Conservation (phyloP, 1,140 invertebrate genomes). For the Hypsibius dujardini region DNA sequence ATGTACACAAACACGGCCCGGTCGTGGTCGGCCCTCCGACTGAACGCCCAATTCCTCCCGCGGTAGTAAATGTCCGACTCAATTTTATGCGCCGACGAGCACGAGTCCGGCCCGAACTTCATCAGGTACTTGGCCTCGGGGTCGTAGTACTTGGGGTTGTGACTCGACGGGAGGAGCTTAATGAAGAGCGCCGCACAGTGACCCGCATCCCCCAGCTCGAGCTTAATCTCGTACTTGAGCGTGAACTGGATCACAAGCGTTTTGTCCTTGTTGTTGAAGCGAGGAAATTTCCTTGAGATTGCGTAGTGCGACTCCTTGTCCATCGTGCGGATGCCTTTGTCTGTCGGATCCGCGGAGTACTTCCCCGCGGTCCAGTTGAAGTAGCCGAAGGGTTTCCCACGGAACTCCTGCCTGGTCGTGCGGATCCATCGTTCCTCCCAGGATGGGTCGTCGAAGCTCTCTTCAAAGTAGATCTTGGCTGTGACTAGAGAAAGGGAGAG, state of each 20-base stretch:
- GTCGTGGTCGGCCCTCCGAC: too few relatives aligned
- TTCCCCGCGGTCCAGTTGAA: not conserved
- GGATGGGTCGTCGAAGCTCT: not conserved
- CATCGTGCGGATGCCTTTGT: not conserved
- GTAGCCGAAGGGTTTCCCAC: not conserved
- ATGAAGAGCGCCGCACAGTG: conserved; percentile 37
- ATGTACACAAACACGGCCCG: not conserved
- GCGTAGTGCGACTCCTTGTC: conserved; percentile 27
- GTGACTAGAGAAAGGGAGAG: too few relatives aligned
- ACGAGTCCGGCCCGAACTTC: conserved; percentile 33
- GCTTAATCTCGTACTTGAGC: conserved; percentile 36
- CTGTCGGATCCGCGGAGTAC: not conserved
- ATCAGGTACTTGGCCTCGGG: conserved; percentile 35
- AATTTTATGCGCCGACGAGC: not conserved
- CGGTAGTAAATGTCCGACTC: not conserved
- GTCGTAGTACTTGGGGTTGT: conserved; percentile 32
- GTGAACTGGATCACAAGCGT: conserved; percentile 34
- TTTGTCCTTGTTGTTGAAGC: conserved; percentile 34
- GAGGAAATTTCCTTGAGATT: conserved; percentile 33
- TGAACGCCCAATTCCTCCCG: not conserved
- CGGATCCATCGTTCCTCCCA: conserved; percentile 9
- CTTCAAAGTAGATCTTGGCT: not conserved
- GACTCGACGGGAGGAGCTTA: conserved; percentile 31
- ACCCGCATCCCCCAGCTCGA: conserved; percentile 23
- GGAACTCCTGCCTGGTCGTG: not conserved